Evolutionary conservation across 2,797 vertebrate species (phyloP).

Genomic region (Peromyscus attwateri): DNA sequence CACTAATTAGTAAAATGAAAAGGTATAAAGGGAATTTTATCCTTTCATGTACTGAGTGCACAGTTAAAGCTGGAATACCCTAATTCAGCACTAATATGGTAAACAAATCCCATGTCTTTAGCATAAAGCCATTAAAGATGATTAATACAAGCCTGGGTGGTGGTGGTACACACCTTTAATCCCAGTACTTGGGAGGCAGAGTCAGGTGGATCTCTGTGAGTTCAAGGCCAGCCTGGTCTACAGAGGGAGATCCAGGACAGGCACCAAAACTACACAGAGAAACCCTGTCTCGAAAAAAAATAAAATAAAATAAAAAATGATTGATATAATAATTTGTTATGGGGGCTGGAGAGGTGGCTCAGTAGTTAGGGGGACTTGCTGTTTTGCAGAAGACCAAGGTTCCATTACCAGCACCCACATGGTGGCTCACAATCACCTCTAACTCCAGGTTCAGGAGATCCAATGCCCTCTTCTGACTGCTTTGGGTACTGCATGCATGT

Average conservation of each 20-base stretch:
- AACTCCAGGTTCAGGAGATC: neutral
- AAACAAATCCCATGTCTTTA: neutral
- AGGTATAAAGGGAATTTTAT: neutral
- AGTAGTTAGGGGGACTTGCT: neutral
- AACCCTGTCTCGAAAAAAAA: too few species aligned
- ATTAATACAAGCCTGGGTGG: neutral
- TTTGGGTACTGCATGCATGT: neutral
- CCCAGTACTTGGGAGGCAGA: too few species aligned
- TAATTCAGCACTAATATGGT: neutral
- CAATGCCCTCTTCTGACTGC: neutral
- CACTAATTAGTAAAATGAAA: neutral
- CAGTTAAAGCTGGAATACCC: neutral
- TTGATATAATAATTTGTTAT: neutral
- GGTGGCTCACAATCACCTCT: neutral
- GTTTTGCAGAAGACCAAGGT: neutral
- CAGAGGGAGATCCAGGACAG: too few species aligned
- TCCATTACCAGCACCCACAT: too few species aligned
- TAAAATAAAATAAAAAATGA: neutral
- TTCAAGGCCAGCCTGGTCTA: too few species aligned
- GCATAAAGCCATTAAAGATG: neutral
- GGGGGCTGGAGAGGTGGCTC: neutral
- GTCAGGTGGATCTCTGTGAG: too few species aligned
- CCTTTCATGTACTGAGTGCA: neutral
- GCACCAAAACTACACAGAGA: too few species aligned
- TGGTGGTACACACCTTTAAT: too few species aligned